Evolutionary conservation across 2,888 invertebrate species (phyloP).

Genomic region (Thereva unica): DNA sequence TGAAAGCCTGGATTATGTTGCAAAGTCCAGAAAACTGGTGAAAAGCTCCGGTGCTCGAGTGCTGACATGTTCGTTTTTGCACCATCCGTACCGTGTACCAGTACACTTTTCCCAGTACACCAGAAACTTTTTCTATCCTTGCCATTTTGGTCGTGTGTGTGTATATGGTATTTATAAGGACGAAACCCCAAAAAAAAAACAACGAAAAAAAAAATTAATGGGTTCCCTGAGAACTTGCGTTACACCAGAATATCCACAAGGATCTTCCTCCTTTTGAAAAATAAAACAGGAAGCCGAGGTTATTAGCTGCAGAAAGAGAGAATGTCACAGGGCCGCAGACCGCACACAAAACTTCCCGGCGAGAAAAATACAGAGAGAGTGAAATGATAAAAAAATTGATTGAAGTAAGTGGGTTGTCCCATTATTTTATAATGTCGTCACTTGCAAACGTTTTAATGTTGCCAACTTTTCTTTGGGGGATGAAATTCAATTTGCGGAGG

Average conservation of each 20-base stretch:
- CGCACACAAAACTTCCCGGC: not conserved
- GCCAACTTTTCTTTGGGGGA: constrained; percentile 17
- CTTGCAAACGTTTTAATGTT: constrained; percentile 33
- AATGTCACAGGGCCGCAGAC: not conserved
- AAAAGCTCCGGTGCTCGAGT: not conserved
- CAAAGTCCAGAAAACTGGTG: constrained; percentile 24
- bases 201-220: constrained; percentile 32
- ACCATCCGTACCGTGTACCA: too few relatives aligned
- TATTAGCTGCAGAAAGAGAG: not conserved
- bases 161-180: not conserved
- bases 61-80: constrained; percentile 10
- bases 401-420: constrained; percentile 33
- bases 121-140: too few relatives aligned
- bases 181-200: constrained; percentile 14
- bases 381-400: constrained; percentile 24
- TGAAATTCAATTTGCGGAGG: constrained; percentile 6
- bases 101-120: too few relatives aligned
- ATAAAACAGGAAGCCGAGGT: not conserved
- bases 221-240: constrained; percentile 30
- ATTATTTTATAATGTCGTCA: constrained; percentile 35
- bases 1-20: constrained; percentile 26
- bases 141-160: too few relatives aligned
- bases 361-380: not conserved
- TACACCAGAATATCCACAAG: constrained; percentile 20
- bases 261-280: constrained; percentile 6